These are phyloP conservation scores for Cacatua alba DNA, from an alignment of 2,113 vertebrate species.

Conservation along the genomic window DNA sequence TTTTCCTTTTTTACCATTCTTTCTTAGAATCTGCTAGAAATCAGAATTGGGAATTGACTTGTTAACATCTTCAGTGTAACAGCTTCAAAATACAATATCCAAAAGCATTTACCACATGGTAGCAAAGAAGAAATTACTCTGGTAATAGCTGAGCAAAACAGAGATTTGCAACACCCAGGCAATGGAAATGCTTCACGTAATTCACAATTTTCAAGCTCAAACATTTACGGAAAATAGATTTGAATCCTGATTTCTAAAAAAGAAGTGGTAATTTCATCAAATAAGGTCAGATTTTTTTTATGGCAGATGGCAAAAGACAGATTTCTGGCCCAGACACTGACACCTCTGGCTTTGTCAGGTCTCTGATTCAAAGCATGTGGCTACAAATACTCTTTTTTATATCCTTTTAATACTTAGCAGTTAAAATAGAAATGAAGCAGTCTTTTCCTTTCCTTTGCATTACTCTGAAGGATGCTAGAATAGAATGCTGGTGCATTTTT, in stretches of 20 bases:
- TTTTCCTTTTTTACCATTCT: not conserved
- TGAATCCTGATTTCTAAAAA: not conserved
- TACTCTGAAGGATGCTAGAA: not conserved
- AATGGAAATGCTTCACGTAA: not conserved
- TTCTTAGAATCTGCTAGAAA: not conserved
- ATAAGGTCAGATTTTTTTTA: not conserved
- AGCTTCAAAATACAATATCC: not conserved
- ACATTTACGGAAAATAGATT: rapidly evolving
- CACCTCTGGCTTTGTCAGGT: not conserved
- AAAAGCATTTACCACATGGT: not conserved
- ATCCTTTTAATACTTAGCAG: not conserved
- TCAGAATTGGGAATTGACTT: not conserved
- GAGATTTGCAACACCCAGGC: not conserved
- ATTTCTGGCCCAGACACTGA: not conserved
- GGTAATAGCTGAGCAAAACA: not conserved
- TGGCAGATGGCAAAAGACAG: not conserved
- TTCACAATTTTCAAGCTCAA: not conserved
- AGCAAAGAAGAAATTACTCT: not conserved
- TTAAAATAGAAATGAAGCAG: not conserved
- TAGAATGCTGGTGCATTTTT: not conserved
- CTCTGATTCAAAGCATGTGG: not conserved
- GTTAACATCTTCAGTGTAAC: not conserved
- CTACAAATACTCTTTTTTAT: not conserved
- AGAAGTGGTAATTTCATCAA: not conserved
- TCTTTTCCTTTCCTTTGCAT: not conserved